A percentile compares a stretch with the other conserved stretches of the same genome.
phyloP scores from a whole-genome alignment of 2,113 vertebrate genomes.

The Saccopteryx leptura region DNA sequence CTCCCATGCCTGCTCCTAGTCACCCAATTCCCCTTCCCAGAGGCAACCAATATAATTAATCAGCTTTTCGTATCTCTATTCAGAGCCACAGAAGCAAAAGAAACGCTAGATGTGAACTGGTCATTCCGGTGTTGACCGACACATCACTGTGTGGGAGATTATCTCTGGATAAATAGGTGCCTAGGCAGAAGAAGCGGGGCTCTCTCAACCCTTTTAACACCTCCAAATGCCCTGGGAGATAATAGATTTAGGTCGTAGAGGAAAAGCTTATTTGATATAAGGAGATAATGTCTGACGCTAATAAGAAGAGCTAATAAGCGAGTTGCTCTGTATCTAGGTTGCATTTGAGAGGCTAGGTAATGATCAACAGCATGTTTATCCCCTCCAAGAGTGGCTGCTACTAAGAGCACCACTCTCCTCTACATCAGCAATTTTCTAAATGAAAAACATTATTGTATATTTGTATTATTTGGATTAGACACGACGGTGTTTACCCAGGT shows the following conservation, averaged over 20 bases:
- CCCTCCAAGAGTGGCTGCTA: neutral
- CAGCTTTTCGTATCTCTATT: neutral
- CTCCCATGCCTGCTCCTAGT: neutral
- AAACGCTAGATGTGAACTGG: neutral
- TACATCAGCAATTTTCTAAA: neutral
- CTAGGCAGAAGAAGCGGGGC: neutral
- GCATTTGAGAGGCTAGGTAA: neutral
- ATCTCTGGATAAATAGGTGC: conserved; percentile 3
- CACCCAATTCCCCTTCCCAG: neutral
- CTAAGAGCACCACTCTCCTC: neutral
- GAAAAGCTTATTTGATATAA: neutral
- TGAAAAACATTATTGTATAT: neutral
- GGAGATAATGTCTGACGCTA: conserved; percentile 1
- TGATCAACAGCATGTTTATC: neutral
- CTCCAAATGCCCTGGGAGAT: neutral
- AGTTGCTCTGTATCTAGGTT: neutral
- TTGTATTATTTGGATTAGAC: conserved; percentile 65
- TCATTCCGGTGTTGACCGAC: neutral
- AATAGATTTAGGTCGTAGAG: conserved; percentile 25
- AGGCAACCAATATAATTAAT: neutral
- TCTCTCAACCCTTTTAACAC: neutral
- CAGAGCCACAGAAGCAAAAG: neutral
- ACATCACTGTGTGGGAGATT: neutral
- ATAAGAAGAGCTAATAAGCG: conserved; percentile 43
- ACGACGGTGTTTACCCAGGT: conserved; percentile 35